Evolutionary conservation across 2,113 vertebrate species (phyloP), one percentile per base, ranked within the genome.

Genomic region (Dicaeum eximium): DNA sequence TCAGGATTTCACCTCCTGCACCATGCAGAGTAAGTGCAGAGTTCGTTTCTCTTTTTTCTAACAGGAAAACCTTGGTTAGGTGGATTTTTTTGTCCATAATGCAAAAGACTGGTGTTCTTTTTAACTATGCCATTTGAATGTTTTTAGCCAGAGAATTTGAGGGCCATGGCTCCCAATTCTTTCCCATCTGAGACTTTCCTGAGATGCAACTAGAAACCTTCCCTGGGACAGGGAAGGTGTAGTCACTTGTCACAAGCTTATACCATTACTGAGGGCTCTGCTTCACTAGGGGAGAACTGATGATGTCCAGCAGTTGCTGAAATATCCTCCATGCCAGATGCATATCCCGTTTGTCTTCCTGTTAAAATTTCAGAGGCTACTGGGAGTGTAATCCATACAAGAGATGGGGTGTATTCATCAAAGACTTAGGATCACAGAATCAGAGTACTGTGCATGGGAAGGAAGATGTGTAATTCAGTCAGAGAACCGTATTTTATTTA

Each of bases 101-200:
- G 87, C 21, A 56, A 31, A 93, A 67, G 23, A 48, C 17, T 9
- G 6, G 5, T 31, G 35, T 64, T 56, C 35, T 57, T 86, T 62
- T 66, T 33, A 57, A 56, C 19, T 48, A 8, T 57, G 4, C 15
- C 10, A 13, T 74, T 48, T 90, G 37, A 90, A 28, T 0, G 0
- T 10, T 58, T 40, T 65, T n/a, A 61, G 14, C 40, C 57, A 25
- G 45, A 33, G 11, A 19, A 35, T 42, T 10, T 87, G 65, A 81
- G 21, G 21, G 45, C 33, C 9, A 1, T 33, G 35, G 31, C 21
- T 77, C 31, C 53, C 24, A 42, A n/a, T 77, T 21, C 7, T 44
- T 84, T 48, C 24, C 67, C 31, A 44, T 31, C 30, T 81, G 42
- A 70, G 25, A 28, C 28, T 79, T 70, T 51, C 22, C 42, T 66